Percentiles rank a stretch among this genome's conserved stretches.
Conservation (phyloP, 2,113 vertebrate species). For the Larimichthys polyactis region DNA sequence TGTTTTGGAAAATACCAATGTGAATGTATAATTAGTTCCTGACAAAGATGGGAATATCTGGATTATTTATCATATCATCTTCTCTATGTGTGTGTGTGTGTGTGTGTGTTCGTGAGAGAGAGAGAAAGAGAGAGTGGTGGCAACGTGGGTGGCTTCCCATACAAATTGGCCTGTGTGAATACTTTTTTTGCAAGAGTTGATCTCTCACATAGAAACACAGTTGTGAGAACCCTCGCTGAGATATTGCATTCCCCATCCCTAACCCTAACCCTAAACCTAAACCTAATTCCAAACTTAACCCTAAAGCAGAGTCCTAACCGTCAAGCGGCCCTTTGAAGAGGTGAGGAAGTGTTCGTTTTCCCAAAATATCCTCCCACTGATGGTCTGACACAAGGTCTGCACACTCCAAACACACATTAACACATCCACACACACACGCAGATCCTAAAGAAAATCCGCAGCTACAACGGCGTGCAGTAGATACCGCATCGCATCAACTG, state of each 20-base stretch:
- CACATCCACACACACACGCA: neutral
- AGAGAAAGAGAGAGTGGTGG: neutral
- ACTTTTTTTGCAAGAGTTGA: conserved; percentile 26
- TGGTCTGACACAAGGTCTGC: neutral
- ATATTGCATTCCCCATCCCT: neutral
- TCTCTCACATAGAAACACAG: conserved; percentile 7
- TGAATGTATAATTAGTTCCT: neutral
- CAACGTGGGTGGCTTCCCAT: conserved; percentile 61
- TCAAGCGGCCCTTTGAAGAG: conserved; percentile 26
- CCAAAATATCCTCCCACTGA: neutral
- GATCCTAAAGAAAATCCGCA: neutral
- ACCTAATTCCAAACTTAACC: conserved; percentile 10
- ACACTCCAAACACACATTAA: neutral
- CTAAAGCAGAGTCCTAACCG: neutral
- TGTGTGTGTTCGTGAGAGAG: neutral
- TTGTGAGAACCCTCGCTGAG: neutral
- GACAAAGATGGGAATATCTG: neutral
- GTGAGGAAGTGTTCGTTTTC: neutral
- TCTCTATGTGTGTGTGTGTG: neutral
- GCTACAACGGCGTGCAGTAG: neutral
- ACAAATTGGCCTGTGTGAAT: conserved; percentile 40
- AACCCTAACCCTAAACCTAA: neutral
- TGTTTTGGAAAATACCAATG: neutral
- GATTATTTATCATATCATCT: neutral
- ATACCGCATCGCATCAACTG: neutral